These are phyloP conservation scores for Serranus cabrilla DNA, from an alignment of 2,797 vertebrate species.

Conservation along the genomic window DNA sequence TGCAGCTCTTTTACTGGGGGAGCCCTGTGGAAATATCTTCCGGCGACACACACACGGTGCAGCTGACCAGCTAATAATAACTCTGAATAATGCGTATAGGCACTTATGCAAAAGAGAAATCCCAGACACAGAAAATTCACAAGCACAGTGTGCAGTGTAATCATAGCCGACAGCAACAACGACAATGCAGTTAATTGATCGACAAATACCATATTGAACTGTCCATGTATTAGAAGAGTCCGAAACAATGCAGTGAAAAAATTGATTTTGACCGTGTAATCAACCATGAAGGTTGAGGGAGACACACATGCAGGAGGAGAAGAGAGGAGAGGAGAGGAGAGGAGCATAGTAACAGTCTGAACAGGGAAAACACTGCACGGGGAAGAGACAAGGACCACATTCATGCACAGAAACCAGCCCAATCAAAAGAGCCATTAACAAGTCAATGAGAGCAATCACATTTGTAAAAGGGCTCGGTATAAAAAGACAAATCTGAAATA, in stretches of 20 bases:
- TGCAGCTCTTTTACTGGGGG: conserved; percentile 27
- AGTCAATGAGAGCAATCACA: conserved; percentile 63
- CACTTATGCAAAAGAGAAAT: background rate
- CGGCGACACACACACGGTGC: background rate
- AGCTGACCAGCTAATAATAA: conserved; percentile 5
- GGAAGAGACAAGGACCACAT: conserved; percentile 77
- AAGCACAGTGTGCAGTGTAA: background rate
- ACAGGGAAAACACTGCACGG: conserved; percentile 56
- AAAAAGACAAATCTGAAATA: conserved; percentile 31
- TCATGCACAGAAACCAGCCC: conserved; percentile 70
- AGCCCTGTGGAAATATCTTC: conserved; percentile 6
- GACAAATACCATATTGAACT: background rate
- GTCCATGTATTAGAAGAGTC: background rate
- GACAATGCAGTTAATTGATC: background rate
- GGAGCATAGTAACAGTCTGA: conserved; percentile 55
- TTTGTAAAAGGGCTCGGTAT: conserved; percentile 25
- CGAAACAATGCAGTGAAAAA: conserved; percentile 6
- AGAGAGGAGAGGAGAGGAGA: conserved; percentile 38
- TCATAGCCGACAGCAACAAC: background rate
- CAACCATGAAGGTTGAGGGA: conserved; percentile 7
- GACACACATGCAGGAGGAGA: conserved; percentile 39
- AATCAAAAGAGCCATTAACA: conserved; percentile 81
- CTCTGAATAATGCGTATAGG: background rate
- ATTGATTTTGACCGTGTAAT: conserved; percentile 19
- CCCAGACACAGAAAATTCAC: background rate